Conservation (phyloP, 2,888 invertebrate species). For the Erpobdella octoculata region DNA sequence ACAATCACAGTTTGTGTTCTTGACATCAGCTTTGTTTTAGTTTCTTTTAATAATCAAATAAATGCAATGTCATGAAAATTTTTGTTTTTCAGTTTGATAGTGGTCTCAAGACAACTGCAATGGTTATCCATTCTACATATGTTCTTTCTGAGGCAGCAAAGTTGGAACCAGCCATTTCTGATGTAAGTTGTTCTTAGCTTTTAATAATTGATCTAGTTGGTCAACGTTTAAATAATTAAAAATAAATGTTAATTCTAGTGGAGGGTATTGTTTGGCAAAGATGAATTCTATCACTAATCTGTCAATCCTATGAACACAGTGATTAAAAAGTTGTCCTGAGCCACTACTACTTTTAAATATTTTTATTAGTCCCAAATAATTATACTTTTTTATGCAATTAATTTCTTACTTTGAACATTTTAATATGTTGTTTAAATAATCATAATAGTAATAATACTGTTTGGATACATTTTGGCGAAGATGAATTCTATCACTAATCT, state of each 20-base stretch:
- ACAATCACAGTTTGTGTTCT: not conserved
- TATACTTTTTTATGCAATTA: too few species aligned
- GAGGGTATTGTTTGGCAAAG: not conserved
- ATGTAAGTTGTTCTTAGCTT: not conserved
- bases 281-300: not conserved
- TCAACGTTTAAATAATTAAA: not conserved
- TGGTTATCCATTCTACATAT: not conserved
- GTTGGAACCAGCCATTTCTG: not conserved
- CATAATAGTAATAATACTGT: too few species aligned
- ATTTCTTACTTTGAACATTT: not conserved
- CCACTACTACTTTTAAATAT: not conserved
- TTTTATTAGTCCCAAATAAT: not conserved
- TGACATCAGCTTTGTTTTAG: too few species aligned
- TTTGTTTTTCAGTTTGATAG: too few species aligned
- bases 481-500: not conserved
- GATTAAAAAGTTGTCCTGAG: not conserved
- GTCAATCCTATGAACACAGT: conserved; percentile 12
- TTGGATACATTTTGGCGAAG: not conserved
- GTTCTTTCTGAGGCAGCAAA: not conserved
- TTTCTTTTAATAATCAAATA: too few species aligned
- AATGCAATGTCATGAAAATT: too few species aligned
- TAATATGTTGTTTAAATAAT: not conserved
- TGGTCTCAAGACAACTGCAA: not conserved
- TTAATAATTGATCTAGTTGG: too few species aligned
- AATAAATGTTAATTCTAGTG: too few species aligned